These are phyloP conservation scores for Pilophorus perplexus DNA, from an alignment of 2,888 invertebrate species.

Conservation along the genomic window DNA sequence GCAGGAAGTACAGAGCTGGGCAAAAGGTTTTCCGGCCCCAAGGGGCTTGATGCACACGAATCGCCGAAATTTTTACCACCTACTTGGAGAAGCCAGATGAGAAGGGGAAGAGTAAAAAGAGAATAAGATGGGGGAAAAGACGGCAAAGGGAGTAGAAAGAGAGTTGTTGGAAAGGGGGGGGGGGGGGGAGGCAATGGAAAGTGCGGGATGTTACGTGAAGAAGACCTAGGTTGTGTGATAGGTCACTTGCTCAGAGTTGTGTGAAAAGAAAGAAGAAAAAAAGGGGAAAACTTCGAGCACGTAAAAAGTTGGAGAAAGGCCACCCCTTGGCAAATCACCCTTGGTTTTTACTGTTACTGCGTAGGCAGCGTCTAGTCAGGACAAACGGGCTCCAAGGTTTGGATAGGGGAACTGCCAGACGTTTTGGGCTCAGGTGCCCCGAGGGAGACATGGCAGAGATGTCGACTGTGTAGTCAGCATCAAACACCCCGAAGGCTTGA, in stretches of 20 bases:
- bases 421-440: too few relatives aligned
- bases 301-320: constrained; percentile 4
- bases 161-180: not conserved
- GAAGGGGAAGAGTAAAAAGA: too few relatives aligned
- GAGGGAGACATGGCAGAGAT: too few relatives aligned
- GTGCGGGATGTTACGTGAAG: not conserved
- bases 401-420: too few relatives aligned
- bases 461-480: too few relatives aligned
- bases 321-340: constrained; percentile 22
- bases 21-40: not conserved
- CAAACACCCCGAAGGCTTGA: too few relatives aligned
- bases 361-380: not conserved
- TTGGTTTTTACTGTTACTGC: constrained; percentile 29
- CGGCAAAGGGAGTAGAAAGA: too few relatives aligned
- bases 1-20: constrained; percentile 1
- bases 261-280: not conserved
- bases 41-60: constrained; percentile 11
- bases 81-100: too few relatives aligned
- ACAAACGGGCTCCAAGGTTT: too few relatives aligned
- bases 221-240: not conserved
- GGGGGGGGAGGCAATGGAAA: not conserved
- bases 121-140: too few relatives aligned
- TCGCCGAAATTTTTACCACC: constrained; percentile 27
- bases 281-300: too few relatives aligned
- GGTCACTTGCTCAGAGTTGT: constrained; percentile 10